Percentiles rank a stretch among this genome's conserved stretches.
phyloP scores from a whole-genome alignment of 2,888 invertebrate genomes.

The Drosophila paranaensis region DNA sequence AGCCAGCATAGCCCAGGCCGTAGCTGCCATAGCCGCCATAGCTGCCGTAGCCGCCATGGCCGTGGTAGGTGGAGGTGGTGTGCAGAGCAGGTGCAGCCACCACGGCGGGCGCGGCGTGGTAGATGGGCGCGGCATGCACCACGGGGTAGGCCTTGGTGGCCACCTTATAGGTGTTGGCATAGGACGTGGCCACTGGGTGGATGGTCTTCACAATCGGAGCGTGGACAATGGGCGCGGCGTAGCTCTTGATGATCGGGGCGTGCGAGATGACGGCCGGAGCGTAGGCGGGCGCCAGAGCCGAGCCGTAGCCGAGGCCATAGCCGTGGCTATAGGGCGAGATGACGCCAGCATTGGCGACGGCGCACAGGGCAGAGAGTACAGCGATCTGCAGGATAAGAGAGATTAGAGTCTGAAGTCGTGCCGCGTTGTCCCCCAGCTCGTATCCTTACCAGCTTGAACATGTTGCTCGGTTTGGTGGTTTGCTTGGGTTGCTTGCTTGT shows the following conservation, averaged over 20 bases:
- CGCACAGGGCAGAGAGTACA: conserved; percentile 84
- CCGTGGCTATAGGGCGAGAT: conserved; percentile 79
- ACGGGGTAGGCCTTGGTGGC: conserved; percentile 82
- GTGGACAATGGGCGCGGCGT: conserved; percentile 79
- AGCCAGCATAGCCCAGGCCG: conserved; percentile 72
- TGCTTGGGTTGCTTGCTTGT: conserved; percentile 63
- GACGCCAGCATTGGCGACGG: conserved; percentile 84
- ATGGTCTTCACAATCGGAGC: conserved; percentile 79
- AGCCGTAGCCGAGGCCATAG: conserved; percentile 77
- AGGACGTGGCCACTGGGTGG: conserved; percentile 83
- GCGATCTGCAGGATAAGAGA: conserved; percentile 70
- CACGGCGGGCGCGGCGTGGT: conserved; percentile 75
- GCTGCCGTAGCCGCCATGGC: conserved; percentile 63
- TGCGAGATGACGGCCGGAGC: conserved; percentile 78
- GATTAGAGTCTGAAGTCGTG: conserved; percentile 25
- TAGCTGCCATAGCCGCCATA: conserved; percentile 66
- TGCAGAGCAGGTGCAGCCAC: conserved; percentile 80
- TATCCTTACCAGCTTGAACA: conserved; percentile 85
- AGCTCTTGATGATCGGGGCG: conserved; percentile 78
- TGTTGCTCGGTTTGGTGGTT: conserved; percentile 71
- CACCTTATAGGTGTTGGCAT: conserved; percentile 84
- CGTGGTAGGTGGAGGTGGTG: conserved; percentile 81
- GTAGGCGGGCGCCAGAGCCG: conserved; percentile 68
- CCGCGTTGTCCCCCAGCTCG: conserved; percentile 14
- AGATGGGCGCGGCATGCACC: conserved; percentile 76